Base-by-base conservation (phyloP, 30 jellyfish, hydroid and myxozoan species). In the Mastigias papua region DNA sequence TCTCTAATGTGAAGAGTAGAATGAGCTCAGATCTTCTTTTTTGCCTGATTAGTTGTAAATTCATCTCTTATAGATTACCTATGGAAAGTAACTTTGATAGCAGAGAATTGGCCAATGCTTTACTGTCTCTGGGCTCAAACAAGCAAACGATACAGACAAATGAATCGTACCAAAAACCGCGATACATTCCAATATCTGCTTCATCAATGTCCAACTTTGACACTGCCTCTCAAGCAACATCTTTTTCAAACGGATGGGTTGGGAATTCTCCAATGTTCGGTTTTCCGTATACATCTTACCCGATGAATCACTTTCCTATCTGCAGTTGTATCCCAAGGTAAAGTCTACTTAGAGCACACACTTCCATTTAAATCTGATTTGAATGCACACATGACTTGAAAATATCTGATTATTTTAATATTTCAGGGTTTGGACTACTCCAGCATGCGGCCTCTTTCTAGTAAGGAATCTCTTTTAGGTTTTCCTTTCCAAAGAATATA, bases 241-340 rank as follows among this genome's bases (percentile, higher is more conserved):
- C 83, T 19, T 69, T 69, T 25, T 34, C 83, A 72, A 25, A 27
- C 11, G 81, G 76, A 17, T 83, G 92, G 92, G 27, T 70, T 22
- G 86, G 86, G 23, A 70, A 70, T 34, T 62, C 92, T 5, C 67
- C 92, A 1, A 34, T 54, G 15, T 19, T 73, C 63, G 81, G 86
- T n/a, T 71, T 51, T 62, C 92, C 92, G 1, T 83, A 34, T 83
- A 10, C 92, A 1, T 30, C 92, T 1, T 61, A 69, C 60, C 78
- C 50, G 34, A 35, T 70, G 54, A 73, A 83, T 30, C 92, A 58
- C 11, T 54, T 73, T 30, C 86, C 92, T 1, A 32, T 57, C 28
- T 83, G 92, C 73, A 68, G 92, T 61, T 83, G 92, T 50, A 58
- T 54, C 11, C n/a, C 92, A 62, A 69, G 82, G 92, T 83, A 83